A percentile compares a stretch with the other conserved stretches of the same genome.
Conservation (phyloP, 2,113 vertebrate genomes). For the Brachyhypopomus gauderio region DNA sequence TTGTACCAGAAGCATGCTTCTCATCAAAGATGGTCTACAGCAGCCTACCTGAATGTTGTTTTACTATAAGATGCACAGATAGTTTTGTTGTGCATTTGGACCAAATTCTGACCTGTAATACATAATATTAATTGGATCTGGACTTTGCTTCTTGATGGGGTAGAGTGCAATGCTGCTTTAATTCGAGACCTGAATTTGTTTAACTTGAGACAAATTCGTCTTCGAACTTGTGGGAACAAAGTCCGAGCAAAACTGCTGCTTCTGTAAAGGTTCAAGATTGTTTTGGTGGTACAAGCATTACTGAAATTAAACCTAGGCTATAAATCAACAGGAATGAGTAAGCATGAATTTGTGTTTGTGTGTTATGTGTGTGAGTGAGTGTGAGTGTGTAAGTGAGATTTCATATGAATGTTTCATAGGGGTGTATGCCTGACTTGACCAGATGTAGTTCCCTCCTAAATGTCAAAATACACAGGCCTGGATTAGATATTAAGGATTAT, state of each 20-base stretch:
- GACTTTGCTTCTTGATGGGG: background rate
- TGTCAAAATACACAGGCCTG: constrained; percentile 37
- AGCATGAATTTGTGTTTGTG: constrained; percentile 10
- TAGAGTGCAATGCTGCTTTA: too few relatives aligned
- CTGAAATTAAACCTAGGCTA: constrained; percentile 30
- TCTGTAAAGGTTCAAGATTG: background rate
- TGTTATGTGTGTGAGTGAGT: constrained; percentile 11
- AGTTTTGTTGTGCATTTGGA: too few relatives aligned
- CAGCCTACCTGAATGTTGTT: too few relatives aligned
- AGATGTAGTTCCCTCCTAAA: constrained; percentile 32
- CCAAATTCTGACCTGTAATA: too few relatives aligned
- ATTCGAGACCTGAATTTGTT: background rate
- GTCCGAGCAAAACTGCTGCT: too few relatives aligned
- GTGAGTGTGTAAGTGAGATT: constrained; percentile 11
- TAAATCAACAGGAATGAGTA: background rate
- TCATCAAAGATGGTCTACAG: too few relatives aligned
- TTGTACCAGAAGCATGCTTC: background rate
- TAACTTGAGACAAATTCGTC: background rate
- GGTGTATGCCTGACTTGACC: constrained; percentile 5
- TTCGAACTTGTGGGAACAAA: too few relatives aligned
- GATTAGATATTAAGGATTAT: constrained; percentile 60
- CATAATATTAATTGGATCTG: background rate
- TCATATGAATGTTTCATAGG: constrained; percentile 9
- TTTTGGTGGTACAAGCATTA: constrained; percentile 30
- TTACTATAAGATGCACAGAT: too few relatives aligned